Percentiles rank a stretch among this genome's conserved stretches.
phyloP scores from a whole-genome alignment of 2,797 vertebrate genomes.

The Falco biarmicus region DNA sequence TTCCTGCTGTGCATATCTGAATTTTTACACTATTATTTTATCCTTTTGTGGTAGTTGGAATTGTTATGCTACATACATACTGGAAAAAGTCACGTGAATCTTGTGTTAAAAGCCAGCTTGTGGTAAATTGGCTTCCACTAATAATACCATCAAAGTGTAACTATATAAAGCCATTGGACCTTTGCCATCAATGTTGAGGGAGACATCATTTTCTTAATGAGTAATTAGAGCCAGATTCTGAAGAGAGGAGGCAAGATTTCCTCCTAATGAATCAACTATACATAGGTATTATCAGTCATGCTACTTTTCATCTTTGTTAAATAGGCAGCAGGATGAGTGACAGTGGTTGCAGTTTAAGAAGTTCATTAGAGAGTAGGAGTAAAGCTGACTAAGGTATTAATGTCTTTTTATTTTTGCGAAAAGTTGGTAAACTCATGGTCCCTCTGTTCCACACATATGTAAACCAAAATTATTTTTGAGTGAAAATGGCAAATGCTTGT shows the following conservation, averaged over 20 bases:
- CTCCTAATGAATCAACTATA: not conserved
- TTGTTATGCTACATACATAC: not conserved
- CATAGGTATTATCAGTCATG: not conserved
- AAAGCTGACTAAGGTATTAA: not conserved
- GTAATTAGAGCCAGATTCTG: not conserved
- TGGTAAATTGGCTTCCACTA: not conserved
- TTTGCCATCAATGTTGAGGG: not conserved
- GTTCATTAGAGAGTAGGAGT: not conserved
- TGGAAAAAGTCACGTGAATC: not conserved
- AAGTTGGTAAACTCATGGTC: not conserved
- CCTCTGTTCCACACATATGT: accelerated
- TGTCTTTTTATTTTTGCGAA: not conserved
- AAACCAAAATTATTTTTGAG: not conserved
- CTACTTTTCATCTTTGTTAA: not conserved
- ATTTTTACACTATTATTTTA: not conserved
- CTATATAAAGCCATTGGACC: not conserved
- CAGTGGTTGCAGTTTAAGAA: not conserved
- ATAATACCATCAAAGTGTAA: not conserved
- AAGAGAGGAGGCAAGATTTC: not conserved
- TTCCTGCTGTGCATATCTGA: not conserved
- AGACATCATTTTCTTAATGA: not conserved
- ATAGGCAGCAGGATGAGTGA: not conserved
- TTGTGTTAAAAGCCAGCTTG: not conserved
- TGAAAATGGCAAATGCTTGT: not conserved
- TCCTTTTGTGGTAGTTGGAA: not conserved